Evolutionary conservation across 2,113 vertebrate species (phyloP), one percentile per base, ranked within the genome.

Genomic region (Corythornis madagascariensis): DNA sequence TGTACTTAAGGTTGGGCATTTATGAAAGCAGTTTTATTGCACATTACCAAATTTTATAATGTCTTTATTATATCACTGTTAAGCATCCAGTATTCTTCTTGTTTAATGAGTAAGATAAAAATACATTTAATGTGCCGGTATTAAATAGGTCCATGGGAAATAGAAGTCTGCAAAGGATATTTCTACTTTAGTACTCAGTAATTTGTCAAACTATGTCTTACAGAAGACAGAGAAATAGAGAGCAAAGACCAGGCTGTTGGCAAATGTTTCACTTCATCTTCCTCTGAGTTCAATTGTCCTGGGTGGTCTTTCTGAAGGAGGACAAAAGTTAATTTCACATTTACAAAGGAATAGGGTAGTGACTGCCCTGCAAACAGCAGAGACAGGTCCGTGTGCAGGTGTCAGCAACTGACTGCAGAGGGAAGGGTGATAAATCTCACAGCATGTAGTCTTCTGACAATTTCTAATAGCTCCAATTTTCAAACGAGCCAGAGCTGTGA

Each of bases 51-150:
- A 90, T 94, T 92, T 90, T 79, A 88, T 75, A 82, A 75, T 63
- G 63, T 84, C 90, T 95, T 87, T 50, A 43, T 79, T 84, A 73
- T 88, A 73, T 82, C 92, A 75, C 56, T 64, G 56, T 71, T 92
- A 84, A 96, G 75, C 71, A 59, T 73, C 71, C 73, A 48, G 86
- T 82, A 90, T 92, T 92, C 50, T 45, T 85, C 35, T 42, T 92
- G 24, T 83, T 94, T 89, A 92, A 93, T 85, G 89, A 82, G 53
- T 88, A 59, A 88, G 90, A 94, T 92, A 87, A 96, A 93, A 93
- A 53, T 10, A 45, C 50, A 50, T 38, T 86, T 89, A 79, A 92
- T 70, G 73, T 69, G 66, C 33, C 53, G 17, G 22, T 14, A 60
- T 91, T 95, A 85, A 90, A 82, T 26, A 70, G 59, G 47, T 76